Evolutionary conservation across 2,113 vertebrate genomes (phyloP), one percentile per base, ranked within the genome.

Genomic region (Phoxinus phoxinus): DNA sequence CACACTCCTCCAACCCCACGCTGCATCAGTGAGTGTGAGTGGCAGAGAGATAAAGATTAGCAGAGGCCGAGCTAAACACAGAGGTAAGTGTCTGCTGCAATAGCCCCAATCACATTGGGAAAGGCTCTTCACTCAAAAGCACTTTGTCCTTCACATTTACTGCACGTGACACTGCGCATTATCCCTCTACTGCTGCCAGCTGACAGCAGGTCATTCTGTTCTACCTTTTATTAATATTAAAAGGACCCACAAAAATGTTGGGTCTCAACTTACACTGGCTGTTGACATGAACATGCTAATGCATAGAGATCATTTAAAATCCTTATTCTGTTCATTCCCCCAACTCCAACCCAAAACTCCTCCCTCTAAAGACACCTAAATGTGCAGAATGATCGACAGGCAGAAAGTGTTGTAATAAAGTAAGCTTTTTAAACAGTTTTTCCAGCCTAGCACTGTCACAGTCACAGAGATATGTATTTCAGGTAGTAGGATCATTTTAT

Each of bases 41-140:
- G 79, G 65, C 46, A 65, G 27, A 51, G 76, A 84, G 86, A 89
- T 87, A 72, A 89, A 86, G 69, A 84, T 81, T 84, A 84, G 76
- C 63, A 74, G 71, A 86, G 76, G 80, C 69, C 2, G 61, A 85
- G 83, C 61, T 48, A 71, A 88, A 86, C 76, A 23, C 35, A 44
- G 53, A 86, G 77, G 85, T 86, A 77, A 81, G 82, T 84, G 79
- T 41, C 41, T 44, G 4, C 8, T 4, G n/a, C 84, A 73, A 67
- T 67, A 51, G 58, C 76, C 76, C 21, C 56, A 79, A 73, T 83
- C 76, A 41, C 74, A 85, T 27, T 32, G 83, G 85, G 37, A 84
- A 89, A 89, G 61, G 37, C 85, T 58, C 88, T 87, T 78, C 41
- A 86, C 82, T 77, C 41, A 51, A 84, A 76, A 82, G 78, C 85